Conservation (phyloP, 2,113 vertebrate genomes). For the Gymnobelideus leadbeateri region DNA sequence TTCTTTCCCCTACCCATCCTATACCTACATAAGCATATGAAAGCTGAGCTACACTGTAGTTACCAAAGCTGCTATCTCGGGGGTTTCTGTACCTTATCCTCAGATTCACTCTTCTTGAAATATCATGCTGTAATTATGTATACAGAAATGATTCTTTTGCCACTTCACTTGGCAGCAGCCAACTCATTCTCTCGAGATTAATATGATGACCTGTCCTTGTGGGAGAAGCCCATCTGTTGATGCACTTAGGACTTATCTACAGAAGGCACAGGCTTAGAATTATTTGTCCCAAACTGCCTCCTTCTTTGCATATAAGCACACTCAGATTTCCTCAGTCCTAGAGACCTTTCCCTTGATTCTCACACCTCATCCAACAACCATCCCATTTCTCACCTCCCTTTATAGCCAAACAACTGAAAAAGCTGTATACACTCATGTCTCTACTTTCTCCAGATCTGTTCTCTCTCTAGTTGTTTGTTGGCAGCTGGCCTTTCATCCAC, state of each 20-base stretch:
- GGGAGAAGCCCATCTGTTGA: conserved; percentile 81
- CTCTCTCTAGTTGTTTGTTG: background rate
- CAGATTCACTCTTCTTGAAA: conserved; percentile 78
- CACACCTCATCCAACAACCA: background rate
- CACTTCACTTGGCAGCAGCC: conserved; percentile 80
- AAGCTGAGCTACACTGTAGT: conserved; percentile 67
- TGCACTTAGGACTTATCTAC: conserved; percentile 75
- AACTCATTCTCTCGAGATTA: conserved; percentile 76
- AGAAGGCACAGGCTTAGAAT: conserved; percentile 74
- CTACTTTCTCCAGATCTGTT: background rate
- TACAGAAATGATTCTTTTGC: conserved; percentile 81
- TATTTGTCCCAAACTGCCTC: conserved; percentile 69
- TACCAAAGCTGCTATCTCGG: conserved; percentile 65
- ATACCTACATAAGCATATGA: conserved; percentile 55
- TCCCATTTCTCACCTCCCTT: background rate
- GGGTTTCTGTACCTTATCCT: conserved; percentile 73
- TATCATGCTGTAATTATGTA: conserved; percentile 82
- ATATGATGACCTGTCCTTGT: conserved; percentile 81
- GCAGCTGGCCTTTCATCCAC: background rate
- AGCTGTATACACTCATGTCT: background rate
- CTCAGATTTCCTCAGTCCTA: background rate
- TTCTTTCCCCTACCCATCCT: conserved; percentile 56
- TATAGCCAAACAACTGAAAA: background rate
- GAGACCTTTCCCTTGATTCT: background rate
- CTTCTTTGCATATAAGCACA: conserved; percentile 69